Evolutionary conservation across 2,797 vertebrate species (phyloP).

Genomic region (Pseudocheirus occidentalis): DNA sequence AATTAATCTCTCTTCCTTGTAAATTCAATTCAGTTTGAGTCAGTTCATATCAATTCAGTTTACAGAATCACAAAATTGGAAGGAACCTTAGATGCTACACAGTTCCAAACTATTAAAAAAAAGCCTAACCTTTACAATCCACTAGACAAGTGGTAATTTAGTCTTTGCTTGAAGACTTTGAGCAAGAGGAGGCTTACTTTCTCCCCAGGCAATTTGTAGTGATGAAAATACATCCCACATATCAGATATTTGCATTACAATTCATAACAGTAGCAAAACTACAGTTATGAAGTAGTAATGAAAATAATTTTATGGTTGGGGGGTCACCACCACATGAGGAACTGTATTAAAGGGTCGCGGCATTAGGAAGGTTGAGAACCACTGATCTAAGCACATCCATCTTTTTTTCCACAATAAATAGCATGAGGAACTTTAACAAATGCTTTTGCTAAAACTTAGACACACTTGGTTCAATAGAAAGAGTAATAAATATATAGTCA

Average conservation of each 20-base stretch:
- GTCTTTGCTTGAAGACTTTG: background rate
- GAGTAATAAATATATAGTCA: background rate
- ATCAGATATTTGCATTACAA: too few species aligned
- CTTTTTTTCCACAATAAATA: background rate
- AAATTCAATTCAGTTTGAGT: background rate
- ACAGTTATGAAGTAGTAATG: too few species aligned
- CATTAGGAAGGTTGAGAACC: too few species aligned
- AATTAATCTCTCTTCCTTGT: background rate
- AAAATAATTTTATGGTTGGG: too few species aligned
- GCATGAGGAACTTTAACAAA: background rate
- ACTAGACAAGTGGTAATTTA: background rate
- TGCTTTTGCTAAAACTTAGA: background rate
- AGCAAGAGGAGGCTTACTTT: background rate
- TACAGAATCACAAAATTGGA: background rate
- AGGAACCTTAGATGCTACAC: background rate
- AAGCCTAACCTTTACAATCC: background rate
- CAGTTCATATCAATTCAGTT: background rate
- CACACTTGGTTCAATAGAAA: background rate
- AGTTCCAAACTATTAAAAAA: background rate
- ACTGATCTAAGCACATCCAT: background rate
- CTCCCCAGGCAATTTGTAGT: too few species aligned
- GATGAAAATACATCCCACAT: too few species aligned
- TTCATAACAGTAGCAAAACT: too few species aligned
- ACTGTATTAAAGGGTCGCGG: too few species aligned
- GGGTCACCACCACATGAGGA: too few species aligned